A percentile compares a stretch with the other conserved stretches of the same genome.
Evolutionary conservation across 2,797 vertebrate species (phyloP).

Genomic region (Pelodytes ibericus): DNA sequence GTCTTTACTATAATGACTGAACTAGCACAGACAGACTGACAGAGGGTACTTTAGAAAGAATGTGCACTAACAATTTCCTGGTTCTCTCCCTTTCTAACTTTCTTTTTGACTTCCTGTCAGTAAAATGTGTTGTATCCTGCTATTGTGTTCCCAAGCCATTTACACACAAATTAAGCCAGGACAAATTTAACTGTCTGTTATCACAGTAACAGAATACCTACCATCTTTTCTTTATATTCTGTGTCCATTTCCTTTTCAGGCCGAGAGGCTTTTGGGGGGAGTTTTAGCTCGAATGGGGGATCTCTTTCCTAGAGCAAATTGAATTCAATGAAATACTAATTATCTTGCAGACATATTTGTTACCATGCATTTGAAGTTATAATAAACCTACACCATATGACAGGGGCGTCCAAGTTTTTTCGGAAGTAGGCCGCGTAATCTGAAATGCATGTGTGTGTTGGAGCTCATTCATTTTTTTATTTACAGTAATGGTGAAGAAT

Average conservation of each 20-base stretch:
- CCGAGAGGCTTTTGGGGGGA: slow-evolving; percentile 74
- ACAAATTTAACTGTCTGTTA: slow-evolving; percentile 21
- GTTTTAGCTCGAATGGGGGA: slow-evolving; percentile 75
- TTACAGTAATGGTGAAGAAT: too few species aligned
- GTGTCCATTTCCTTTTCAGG: slow-evolving; percentile 78
- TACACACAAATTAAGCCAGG: not conserved
- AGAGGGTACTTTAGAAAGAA: not conserved
- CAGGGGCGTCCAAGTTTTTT: too few species aligned
- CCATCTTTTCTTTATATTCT: slow-evolving; percentile 87
- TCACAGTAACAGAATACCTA: slow-evolving; percentile 58
- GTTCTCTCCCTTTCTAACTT: slow-evolving; percentile 28
- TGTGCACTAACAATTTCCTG: not conserved
- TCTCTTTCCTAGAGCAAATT: slow-evolving; percentile 75
- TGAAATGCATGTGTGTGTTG: too few species aligned
- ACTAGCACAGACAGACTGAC: not conserved
- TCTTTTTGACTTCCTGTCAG: slow-evolving; percentile 39
- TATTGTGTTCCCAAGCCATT: slow-evolving; percentile 33
- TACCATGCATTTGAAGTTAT: too few species aligned
- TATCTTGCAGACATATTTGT: not conserved
- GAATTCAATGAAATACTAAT: not conserved
- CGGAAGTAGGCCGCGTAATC: too few species aligned
- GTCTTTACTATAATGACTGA: not conserved
- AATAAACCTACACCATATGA: too few species aligned
- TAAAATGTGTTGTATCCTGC: slow-evolving; percentile 23
- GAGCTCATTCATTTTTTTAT: too few species aligned